A percentile compares a stretch with the other conserved stretches of the same genome.
phyloP scores from a whole-genome alignment of 2,113 vertebrate genomes.

The Mugil cephalus region DNA sequence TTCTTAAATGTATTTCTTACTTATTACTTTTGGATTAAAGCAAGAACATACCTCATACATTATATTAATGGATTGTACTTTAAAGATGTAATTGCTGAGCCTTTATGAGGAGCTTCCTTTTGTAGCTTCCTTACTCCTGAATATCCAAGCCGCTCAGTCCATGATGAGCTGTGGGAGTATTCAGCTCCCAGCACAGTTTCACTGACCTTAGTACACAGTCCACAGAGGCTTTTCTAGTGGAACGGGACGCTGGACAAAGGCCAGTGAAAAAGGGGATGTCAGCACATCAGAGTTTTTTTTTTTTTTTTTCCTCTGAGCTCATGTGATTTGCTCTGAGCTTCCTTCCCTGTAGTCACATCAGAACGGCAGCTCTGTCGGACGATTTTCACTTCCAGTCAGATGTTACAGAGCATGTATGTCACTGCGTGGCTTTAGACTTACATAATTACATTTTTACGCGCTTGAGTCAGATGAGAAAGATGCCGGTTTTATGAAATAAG shows the following conservation, averaged over 20 bases:
- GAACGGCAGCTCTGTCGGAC: slow-evolving; percentile 6
- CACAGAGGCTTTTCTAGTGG: slow-evolving; percentile 60
- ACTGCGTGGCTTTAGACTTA: slow-evolving; percentile 4
- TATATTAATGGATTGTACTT: background rate
- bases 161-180: slow-evolving; percentile 26
- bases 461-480: background rate
- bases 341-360: slow-evolving; percentile 60
- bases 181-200: slow-evolving; percentile 16
- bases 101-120: background rate
- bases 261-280: slow-evolving; percentile 70
- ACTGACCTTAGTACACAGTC: slow-evolving; percentile 51
- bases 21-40: background rate
- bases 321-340: slow-evolving; percentile 71
- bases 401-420: slow-evolving; percentile 15
- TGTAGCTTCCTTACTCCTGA: slow-evolving; percentile 1
- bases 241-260: slow-evolving; percentile 66
- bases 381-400: slow-evolving; percentile 30
- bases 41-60: background rate
- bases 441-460: background rate
- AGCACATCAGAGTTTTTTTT: slow-evolving; percentile 63
- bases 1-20: too few relatives aligned
- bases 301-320: slow-evolving; percentile 36
- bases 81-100: slow-evolving; percentile 4
- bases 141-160: slow-evolving; percentile 2
- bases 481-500: background rate